Evolutionary conservation across 2,888 invertebrate genomes (phyloP), one percentile per base, ranked within the genome.

Genomic region (Hydrotaea diabolus): DNA sequence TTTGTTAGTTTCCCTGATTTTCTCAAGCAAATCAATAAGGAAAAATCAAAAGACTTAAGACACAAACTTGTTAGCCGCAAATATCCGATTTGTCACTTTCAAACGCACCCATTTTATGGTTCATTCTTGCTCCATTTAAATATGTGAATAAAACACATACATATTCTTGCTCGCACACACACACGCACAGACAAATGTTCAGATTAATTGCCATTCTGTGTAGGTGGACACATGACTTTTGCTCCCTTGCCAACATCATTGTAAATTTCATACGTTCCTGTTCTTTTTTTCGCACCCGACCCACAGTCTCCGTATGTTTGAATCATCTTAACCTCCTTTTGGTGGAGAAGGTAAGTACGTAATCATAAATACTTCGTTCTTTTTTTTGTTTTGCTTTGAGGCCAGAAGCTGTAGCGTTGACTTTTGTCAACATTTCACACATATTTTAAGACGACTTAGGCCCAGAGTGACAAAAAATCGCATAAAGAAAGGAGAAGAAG

Each of bases 31-130:
- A 62, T 62, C 62, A 36, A 62, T 31, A n/a, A n/a, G 13, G 62
- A 31, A 46, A 21, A 69, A 69, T 46, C 43, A 69, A 69, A 69
- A 43, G 69, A 69, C 69, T 46, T 46, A 69, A 46, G 69, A 69
- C 69, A 46, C 69, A 69, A 69, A 66, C 39, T 21, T 39, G 43
- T 21, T 66, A n/a, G 5, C 66, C 2, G 19, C 43, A 39, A 69
- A 69, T 46, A 23, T 66, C 43, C 66, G 7, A 43, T 21, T 36
- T 66, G 66, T 66, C 66, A 43, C 43, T 66, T 66, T 66, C 66
- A 66, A 19, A 66, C 69, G 69, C 69, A 69, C 69, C 69, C 69
- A 69, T 69, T 43, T 69, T 43, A 19, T 55, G 5, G 19, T 8
- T 59, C 59, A 46, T 43, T 21, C 62, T 69, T 69, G 69, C 9